Conservation (phyloP, 2,888 invertebrate species). For the Minunthozetes semirufus region DNA sequence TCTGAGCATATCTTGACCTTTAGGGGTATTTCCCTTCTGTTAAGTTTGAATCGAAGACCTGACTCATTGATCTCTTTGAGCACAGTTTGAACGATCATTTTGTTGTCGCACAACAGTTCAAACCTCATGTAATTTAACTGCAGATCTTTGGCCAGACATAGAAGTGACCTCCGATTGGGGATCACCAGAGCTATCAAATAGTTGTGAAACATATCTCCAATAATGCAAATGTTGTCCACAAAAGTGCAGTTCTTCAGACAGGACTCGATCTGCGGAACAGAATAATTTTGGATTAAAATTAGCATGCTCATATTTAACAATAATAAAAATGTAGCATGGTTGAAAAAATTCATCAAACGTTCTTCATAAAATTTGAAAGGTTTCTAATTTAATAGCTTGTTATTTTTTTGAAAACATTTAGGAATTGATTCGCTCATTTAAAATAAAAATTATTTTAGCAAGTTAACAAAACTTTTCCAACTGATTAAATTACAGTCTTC, state of each 20-base stretch:
- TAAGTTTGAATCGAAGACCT: constrained; percentile 44
- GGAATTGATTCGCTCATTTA: too few species aligned
- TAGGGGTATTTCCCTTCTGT: constrained; percentile 51
- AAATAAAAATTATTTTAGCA: too few species aligned
- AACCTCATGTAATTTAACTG: background rate
- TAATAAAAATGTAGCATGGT: too few species aligned
- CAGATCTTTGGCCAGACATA: constrained; percentile 34
- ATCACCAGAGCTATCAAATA: constrained; percentile 86
- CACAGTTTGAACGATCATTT: background rate
- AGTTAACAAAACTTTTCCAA: too few species aligned
- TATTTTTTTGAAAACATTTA: too few species aligned
- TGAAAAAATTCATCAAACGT: too few species aligned
- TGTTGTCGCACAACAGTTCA: background rate
- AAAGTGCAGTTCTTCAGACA: constrained; percentile 87
- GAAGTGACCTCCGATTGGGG: constrained; percentile 54
- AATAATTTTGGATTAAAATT: background rate
- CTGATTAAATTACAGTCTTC: too few species aligned
- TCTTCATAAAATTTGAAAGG: too few species aligned
- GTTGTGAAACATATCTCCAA: constrained; percentile 77
- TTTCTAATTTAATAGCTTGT: too few species aligned
- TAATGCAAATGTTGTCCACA: constrained; percentile 95
- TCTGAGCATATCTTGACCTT: constrained; percentile 51
- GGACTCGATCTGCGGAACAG: constrained; percentile 67
- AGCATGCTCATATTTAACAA: background rate
- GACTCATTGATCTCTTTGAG: constrained; percentile 18